Evolutionary conservation across 2,113 vertebrate genomes (phyloP).

Genomic region (Poecile atricapillus): DNA sequence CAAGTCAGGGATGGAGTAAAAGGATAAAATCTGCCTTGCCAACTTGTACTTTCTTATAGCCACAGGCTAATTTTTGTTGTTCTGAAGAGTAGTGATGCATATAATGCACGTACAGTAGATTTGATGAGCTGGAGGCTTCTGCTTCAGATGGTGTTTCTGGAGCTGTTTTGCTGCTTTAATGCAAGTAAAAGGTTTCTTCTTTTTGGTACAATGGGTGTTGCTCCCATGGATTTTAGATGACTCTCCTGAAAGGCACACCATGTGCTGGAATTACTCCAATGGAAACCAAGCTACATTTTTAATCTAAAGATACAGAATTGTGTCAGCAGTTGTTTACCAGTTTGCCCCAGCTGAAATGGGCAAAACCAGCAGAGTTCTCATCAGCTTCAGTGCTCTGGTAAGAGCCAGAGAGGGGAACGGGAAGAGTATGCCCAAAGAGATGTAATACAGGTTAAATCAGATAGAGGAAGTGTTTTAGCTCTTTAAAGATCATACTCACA

Average conservation of each 20-base stretch:
- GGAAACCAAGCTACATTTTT: background rate
- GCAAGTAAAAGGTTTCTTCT: background rate
- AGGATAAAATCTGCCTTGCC: background rate
- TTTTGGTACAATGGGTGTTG: background rate
- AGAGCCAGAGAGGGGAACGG: background rate
- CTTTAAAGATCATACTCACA: background rate
- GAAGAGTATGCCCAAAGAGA: background rate
- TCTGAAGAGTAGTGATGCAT: background rate
- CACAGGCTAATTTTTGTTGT: conserved; percentile 33
- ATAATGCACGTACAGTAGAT: background rate
- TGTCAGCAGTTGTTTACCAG: background rate
- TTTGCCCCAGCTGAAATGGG: background rate
- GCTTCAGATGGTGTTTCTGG: background rate
- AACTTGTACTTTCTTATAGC: background rate
- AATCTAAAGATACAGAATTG: background rate
- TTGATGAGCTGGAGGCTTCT: background rate
- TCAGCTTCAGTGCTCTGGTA: background rate
- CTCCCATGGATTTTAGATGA: background rate
- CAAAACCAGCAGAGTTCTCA: background rate
- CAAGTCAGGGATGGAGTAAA: background rate
- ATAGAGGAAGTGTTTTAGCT: background rate
- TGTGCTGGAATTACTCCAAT: background rate
- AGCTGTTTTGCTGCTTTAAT: background rate
- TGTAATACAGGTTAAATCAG: background rate
- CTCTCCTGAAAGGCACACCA: background rate